Evolutionary conservation across 2,113 vertebrate species (phyloP).

Genomic region (Brienomyrus brachyistius): DNA sequence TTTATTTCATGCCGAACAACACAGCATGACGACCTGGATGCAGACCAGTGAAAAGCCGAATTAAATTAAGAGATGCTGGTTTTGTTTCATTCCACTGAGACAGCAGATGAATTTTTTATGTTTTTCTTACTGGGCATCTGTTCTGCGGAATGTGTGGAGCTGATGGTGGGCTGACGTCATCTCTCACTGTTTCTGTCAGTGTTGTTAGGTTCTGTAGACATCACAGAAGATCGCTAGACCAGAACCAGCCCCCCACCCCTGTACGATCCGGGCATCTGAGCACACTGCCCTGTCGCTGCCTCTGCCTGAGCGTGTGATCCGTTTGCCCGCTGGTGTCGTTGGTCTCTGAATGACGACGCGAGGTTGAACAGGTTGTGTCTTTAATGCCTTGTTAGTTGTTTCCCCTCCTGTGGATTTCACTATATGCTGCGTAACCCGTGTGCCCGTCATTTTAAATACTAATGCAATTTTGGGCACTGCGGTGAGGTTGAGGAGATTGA

Average conservation of each 20-base stretch:
- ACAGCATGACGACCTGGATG: not conserved
- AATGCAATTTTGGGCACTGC: not conserved
- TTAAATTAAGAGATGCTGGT: not conserved
- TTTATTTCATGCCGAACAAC: not conserved
- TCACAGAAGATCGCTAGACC: not conserved
- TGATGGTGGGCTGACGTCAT: not conserved
- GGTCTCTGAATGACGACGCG: not conserved
- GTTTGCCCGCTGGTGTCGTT: not conserved
- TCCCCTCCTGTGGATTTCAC: not conserved
- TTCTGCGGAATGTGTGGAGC: not conserved
- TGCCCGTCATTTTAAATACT: not conserved
- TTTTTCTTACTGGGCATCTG: not conserved
- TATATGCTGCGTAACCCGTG: not conserved
- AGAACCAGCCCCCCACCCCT: not conserved
- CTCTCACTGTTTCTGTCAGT: not conserved
- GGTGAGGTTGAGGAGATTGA: not conserved
- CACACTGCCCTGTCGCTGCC: not conserved
- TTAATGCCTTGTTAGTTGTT: not conserved
- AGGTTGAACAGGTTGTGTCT: not conserved
- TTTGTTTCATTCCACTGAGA: not conserved
- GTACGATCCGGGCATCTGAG: not conserved
- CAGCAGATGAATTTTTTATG: conserved; percentile 1
- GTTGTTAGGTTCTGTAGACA: not conserved
- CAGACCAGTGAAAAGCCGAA: not conserved
- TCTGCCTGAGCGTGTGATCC: not conserved